A percentile compares a stretch with the other conserved stretches of the same genome.
phyloP scores from a whole-genome alignment of 2,113 vertebrate species.

The Peromyscus leucopus region DNA sequence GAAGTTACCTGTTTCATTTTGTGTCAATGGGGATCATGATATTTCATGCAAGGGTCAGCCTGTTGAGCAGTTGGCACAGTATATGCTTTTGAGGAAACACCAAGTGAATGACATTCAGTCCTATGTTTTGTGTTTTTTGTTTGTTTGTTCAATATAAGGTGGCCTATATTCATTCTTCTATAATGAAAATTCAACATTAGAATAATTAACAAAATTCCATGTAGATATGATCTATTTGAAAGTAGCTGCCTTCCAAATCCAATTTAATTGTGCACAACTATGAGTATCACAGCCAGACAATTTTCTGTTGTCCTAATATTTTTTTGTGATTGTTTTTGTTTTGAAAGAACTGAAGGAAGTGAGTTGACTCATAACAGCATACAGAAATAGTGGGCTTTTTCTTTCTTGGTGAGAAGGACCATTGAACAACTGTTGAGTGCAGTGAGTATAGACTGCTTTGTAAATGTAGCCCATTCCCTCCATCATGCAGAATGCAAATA shows the following conservation, averaged over 20 bases:
- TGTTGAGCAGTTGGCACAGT: neutral
- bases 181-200: neutral
- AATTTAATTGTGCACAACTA: neutral
- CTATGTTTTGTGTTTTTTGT: neutral
- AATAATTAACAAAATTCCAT: neutral
- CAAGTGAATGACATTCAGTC: neutral
- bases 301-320: neutral
- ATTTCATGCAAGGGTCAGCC: too few species aligned
- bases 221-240: neutral
- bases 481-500: neutral
- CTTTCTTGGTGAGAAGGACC: neutral
- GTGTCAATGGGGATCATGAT: neutral
- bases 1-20: neutral
- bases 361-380: neutral
- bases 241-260: neutral
- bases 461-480: neutral
- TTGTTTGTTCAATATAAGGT: neutral
- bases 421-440: neutral
- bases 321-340: neutral
- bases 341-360: neutral
- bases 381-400: neutral
- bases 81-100: neutral
- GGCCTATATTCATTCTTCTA: neutral
- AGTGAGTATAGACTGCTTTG: neutral
- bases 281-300: neutral